A percentile compares a stretch with the other conserved stretches of the same genome.
phyloP scores from a whole-genome alignment of 2,113 vertebrate species.

The Dicerorhinus sumatrensis region DNA sequence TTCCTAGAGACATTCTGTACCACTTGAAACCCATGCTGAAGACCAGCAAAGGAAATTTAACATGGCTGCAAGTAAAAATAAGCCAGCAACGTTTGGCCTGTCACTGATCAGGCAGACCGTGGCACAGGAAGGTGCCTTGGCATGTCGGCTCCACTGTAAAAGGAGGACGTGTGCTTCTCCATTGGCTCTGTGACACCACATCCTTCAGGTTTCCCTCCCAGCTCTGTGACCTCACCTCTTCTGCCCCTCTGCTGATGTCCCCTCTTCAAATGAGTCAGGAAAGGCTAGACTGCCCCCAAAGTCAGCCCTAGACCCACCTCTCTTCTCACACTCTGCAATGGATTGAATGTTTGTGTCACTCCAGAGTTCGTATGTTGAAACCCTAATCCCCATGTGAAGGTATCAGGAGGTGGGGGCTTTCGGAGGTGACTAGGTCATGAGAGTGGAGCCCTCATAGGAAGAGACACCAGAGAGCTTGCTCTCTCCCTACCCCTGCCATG shows the following conservation, averaged over 20 bases:
- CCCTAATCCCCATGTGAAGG: background rate
- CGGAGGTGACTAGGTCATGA: background rate
- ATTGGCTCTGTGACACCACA: accelerated
- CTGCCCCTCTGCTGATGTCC: background rate
- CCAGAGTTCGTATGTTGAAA: background rate
- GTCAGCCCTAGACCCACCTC: background rate
- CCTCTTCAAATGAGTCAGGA: background rate
- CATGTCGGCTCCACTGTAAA: accelerated
- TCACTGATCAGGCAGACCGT: background rate
- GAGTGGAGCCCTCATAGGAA: background rate
- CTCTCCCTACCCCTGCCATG: background rate
- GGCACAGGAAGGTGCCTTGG: background rate
- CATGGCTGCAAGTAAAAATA: background rate
- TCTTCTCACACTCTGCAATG: background rate
- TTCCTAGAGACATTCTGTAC: background rate
- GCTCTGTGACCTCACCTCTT: background rate
- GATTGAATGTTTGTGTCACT: background rate
- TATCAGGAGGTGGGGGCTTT: background rate
- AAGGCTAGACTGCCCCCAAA: background rate
- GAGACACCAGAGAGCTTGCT: background rate
- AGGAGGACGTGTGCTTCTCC: background rate
- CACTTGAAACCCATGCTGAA: background rate
- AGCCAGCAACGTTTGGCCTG: background rate
- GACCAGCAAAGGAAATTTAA: background rate
- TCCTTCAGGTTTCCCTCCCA: background rate